Evolutionary conservation across 2,797 vertebrate species (phyloP).

Genomic region (Poeciliopsis infans): DNA sequence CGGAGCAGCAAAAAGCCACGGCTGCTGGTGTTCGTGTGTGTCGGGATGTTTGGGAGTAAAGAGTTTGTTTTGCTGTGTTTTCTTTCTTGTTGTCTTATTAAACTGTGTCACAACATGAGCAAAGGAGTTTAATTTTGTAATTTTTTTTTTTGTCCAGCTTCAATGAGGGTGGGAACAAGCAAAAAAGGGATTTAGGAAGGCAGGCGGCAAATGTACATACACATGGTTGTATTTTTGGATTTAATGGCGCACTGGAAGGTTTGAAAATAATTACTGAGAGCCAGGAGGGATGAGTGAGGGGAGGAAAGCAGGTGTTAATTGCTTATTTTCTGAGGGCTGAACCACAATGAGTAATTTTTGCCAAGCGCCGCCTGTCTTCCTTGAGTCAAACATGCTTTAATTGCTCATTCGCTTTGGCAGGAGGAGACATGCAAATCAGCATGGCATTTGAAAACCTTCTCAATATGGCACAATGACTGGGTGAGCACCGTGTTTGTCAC

Average conservation of each 20-base stretch:
- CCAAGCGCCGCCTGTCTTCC: slow-evolving; percentile 33
- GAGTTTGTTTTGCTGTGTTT: background rate
- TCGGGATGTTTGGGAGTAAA: slow-evolving; percentile 2
- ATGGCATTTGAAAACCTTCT: slow-evolving; percentile 62
- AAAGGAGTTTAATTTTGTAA: background rate
- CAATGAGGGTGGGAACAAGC: background rate
- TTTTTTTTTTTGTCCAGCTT: background rate
- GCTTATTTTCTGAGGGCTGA: slow-evolving; percentile 46
- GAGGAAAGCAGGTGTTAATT: slow-evolving; percentile 64
- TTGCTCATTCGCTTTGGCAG: slow-evolving; percentile 65
- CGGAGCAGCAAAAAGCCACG: slow-evolving; percentile 19
- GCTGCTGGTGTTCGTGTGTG: background rate
- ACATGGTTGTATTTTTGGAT: slow-evolving; percentile 26
- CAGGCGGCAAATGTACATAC: background rate
- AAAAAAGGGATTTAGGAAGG: slow-evolving; percentile 1
- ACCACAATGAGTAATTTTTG: slow-evolving; percentile 38
- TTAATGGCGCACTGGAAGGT: slow-evolving; percentile 32
- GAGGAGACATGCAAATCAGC: slow-evolving; percentile 52
- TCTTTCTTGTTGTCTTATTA: slow-evolving; percentile 6
- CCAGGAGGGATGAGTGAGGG: slow-evolving; percentile 33
- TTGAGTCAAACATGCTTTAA: slow-evolving; percentile 56
- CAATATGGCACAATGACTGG: slow-evolving; percentile 42
- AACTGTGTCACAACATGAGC: slow-evolving; percentile 18
- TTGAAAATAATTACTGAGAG: slow-evolving; percentile 33
- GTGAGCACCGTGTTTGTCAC: slow-evolving; percentile 45